These are phyloP conservation scores for Tachyglossus aculeatus DNA, from an alignment of 2,797 vertebrate species.

Conservation along the genomic window DNA sequence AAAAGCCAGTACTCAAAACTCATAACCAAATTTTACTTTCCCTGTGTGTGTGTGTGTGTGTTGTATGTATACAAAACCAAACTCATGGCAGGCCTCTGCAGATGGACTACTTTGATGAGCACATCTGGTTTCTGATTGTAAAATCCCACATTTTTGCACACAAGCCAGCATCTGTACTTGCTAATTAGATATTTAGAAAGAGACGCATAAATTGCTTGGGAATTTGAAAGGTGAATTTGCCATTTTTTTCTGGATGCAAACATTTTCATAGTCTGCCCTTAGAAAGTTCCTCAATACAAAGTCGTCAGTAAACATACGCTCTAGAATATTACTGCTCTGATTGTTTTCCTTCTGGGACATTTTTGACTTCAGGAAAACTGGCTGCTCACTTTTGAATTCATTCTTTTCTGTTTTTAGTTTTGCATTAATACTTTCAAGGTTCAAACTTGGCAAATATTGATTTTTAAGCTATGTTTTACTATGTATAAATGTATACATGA, in stretches of 20 bases:
- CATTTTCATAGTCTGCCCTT: too few relatives aligned
- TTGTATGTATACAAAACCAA: constrained; percentile 11
- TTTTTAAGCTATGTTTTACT: constrained; percentile 45
- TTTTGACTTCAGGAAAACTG: constrained; percentile 49
- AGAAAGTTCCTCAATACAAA: too few relatives aligned
- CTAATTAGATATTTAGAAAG: constrained; percentile 54
- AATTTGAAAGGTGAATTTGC: constrained; percentile 56
- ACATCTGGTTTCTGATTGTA: constrained; percentile 49
- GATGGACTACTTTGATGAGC: constrained; percentile 38
- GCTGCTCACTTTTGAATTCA: constrained; percentile 55
- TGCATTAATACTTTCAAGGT: constrained; percentile 67
- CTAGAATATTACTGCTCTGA: too few relatives aligned
- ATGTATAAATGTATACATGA: too few relatives aligned
- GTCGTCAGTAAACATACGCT: too few relatives aligned
- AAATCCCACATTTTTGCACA: constrained; percentile 48
- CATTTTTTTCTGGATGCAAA: too few relatives aligned
- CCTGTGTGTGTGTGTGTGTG: too few relatives aligned
- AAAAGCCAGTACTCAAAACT: too few relatives aligned
- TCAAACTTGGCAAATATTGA: constrained; percentile 56
- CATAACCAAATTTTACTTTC: too few relatives aligned
- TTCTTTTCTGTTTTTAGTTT: constrained; percentile 66
- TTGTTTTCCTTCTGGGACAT: too few relatives aligned
- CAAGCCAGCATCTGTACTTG: constrained; percentile 51
- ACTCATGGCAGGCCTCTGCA: constrained; percentile 36
- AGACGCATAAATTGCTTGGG: constrained; percentile 46